Evolutionary conservation across 2,113 vertebrate species (phyloP).

Genomic region (Candoia aspera): DNA sequence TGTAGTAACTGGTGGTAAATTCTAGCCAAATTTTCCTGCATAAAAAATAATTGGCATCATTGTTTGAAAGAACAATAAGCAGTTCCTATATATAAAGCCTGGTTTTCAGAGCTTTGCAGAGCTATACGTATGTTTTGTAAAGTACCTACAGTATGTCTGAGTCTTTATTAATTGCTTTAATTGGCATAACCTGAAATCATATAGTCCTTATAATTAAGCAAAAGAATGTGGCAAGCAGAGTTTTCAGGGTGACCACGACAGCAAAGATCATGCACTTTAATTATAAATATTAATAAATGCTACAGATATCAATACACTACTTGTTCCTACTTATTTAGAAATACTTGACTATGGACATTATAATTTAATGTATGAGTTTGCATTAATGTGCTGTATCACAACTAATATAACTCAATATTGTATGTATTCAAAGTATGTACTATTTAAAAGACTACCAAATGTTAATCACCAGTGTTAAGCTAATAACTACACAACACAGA

Average conservation of each 20-base stretch:
- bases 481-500: not conserved
- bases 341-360: slow-evolving; percentile 57
- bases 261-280: slow-evolving; percentile 74
- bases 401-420: slow-evolving; percentile 59
- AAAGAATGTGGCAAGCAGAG: slow-evolving; percentile 54
- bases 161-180: slow-evolving; percentile 70
- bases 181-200: slow-evolving; percentile 63
- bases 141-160: slow-evolving; percentile 54
- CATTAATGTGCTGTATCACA: slow-evolving; percentile 61
- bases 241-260: slow-evolving; percentile 64
- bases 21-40: slow-evolving; percentile 25
- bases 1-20: slow-evolving; percentile 25
- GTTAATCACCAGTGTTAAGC: not conserved
- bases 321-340: slow-evolving; percentile 68
- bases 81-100: slow-evolving; percentile 5
- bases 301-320: slow-evolving; percentile 70
- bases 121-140: slow-evolving; percentile 61
- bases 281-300: slow-evolving; percentile 74
- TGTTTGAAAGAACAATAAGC: slow-evolving; percentile 10
- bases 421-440: slow-evolving; percentile 51
- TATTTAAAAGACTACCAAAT: slow-evolving; percentile 51
- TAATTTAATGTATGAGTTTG: slow-evolving; percentile 60
- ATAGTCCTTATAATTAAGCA: slow-evolving; percentile 72
- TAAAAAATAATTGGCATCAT: slow-evolving; percentile 41
- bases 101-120: slow-evolving; percentile 25